These are phyloP conservation scores for Scopus umbretta DNA, from an alignment of 2,113 vertebrate genomes.

Conservation along the genomic window DNA sequence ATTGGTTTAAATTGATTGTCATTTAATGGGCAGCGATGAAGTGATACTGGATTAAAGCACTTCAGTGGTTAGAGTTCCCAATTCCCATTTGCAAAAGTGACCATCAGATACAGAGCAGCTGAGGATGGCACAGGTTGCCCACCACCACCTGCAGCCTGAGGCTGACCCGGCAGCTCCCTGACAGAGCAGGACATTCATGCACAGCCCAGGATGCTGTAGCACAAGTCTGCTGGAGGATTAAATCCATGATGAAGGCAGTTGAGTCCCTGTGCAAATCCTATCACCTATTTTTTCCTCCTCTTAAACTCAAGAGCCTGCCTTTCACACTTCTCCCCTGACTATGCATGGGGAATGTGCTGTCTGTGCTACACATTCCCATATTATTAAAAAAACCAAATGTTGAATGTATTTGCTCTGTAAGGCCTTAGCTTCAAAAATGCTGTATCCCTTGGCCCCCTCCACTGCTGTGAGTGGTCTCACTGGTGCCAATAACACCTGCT, in stretches of 20 bases:
- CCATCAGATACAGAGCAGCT: not conserved
- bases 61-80: not conserved
- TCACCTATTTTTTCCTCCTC: not conserved
- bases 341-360: not conserved
- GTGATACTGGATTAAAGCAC: not conserved
- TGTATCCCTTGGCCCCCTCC: not conserved
- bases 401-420: not conserved
- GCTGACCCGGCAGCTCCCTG: not conserved
- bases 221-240: not conserved
- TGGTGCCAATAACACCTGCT: not conserved
- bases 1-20: not conserved
- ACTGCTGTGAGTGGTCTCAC: not conserved
- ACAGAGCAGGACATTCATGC: not conserved
- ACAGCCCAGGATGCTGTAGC: not conserved
- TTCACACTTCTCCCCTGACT: not conserved
- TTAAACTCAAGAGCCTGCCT: not conserved
- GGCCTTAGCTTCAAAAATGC: not conserved
- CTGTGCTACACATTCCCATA: fast-evolving
- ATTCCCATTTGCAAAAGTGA: not conserved
- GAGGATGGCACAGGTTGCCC: not conserved
- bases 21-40: not conserved
- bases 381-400: not conserved
- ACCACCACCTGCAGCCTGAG: not conserved
- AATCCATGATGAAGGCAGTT: not conserved
- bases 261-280: not conserved